Percentiles rank a stretch among this genome's conserved stretches.
These are phyloP conservation scores for Lutraria rhynchaena DNA, from an alignment of 1,140 invertebrate genomes.

Conservation along the genomic window DNA sequence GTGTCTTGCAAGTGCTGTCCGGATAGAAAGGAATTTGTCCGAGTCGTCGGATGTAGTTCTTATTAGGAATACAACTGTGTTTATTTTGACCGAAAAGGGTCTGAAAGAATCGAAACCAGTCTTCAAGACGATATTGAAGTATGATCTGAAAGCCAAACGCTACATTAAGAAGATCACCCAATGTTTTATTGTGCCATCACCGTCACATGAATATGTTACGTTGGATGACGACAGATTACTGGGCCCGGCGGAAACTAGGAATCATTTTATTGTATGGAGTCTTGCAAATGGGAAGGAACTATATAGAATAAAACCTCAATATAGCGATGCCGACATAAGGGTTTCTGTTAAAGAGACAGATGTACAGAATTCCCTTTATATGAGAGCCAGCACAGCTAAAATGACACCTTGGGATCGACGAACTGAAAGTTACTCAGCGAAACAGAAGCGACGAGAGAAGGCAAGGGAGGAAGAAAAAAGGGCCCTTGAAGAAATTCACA, in stretches of 20 bases:
- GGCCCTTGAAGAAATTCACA: conserved; percentile 71
- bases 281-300: conserved; percentile 74
- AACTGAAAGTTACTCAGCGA: conserved; percentile 71
- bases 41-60: conserved; percentile 76
- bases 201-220: conserved; percentile 77
- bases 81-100: conserved; percentile 78
- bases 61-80: conserved; percentile 74
- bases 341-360: conserved; percentile 43
- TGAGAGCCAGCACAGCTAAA: conserved; percentile 62
- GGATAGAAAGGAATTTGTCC: conserved; percentile 75
- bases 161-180: conserved; percentile 74
- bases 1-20: conserved; percentile 70
- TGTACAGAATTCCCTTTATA: conserved; percentile 38
- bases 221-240: conserved; percentile 77
- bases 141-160: conserved; percentile 75
- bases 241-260: conserved; percentile 77
- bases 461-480: conserved; percentile 72
- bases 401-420: conserved; percentile 80
- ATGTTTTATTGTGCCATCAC: conserved; percentile 79
- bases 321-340: conserved; percentile 69
- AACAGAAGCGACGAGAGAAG: conserved; percentile 66
- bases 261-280: conserved; percentile 80
- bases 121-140: conserved; percentile 77
- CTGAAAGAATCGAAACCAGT: conserved; percentile 76
- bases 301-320: conserved; percentile 75